Conservation (phyloP, 1,140 invertebrate genomes). For the Drosophila sulfurigaster region DNA sequence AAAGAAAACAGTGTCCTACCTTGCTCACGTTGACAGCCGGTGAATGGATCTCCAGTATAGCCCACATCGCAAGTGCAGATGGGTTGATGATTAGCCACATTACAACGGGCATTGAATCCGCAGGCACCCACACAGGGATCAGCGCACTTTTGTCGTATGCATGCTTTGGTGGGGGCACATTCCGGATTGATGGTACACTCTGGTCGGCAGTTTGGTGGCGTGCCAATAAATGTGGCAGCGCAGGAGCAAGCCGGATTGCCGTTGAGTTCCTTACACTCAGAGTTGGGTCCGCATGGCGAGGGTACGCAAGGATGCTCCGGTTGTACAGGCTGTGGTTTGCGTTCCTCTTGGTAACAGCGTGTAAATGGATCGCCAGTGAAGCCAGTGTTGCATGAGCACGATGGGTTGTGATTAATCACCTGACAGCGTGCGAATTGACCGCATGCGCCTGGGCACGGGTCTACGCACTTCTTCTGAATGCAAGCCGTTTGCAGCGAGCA, state of each 20-base stretch:
- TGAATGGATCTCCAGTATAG: constrained; percentile 92
- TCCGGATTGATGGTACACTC: constrained; percentile 89
- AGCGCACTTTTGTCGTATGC: constrained; percentile 88
- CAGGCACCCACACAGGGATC: constrained; percentile 90
- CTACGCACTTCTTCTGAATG: constrained; percentile 88
- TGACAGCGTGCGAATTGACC: constrained; percentile 89
- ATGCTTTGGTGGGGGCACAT: constrained; percentile 88
- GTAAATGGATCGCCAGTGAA: constrained; percentile 87
- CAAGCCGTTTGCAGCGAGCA: constrained; percentile 89
- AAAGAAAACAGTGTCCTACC: constrained; percentile 85
- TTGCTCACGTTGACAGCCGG: constrained; percentile 88
- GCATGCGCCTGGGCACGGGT: constrained; percentile 90
- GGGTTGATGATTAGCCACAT: constrained; percentile 89
- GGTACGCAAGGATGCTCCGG: constrained; percentile 87
- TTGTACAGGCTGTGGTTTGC: constrained; percentile 81
- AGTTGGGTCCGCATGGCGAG: constrained; percentile 90
- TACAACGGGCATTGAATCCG: constrained; percentile 89
- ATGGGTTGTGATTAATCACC: constrained; percentile 88
- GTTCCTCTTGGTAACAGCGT: constrained; percentile 86
- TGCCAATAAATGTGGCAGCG: constrained; percentile 87
- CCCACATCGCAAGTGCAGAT: constrained; percentile 89
- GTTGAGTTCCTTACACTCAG: constrained; percentile 88
- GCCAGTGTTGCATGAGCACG: constrained; percentile 86
- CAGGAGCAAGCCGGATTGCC: constrained; percentile 90
- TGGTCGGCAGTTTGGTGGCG: constrained; percentile 88